Evolutionary conservation across 2,888 invertebrate species (phyloP), one percentile per base, ranked within the genome.

Genomic region (Brachypalpus laphriformis): DNA sequence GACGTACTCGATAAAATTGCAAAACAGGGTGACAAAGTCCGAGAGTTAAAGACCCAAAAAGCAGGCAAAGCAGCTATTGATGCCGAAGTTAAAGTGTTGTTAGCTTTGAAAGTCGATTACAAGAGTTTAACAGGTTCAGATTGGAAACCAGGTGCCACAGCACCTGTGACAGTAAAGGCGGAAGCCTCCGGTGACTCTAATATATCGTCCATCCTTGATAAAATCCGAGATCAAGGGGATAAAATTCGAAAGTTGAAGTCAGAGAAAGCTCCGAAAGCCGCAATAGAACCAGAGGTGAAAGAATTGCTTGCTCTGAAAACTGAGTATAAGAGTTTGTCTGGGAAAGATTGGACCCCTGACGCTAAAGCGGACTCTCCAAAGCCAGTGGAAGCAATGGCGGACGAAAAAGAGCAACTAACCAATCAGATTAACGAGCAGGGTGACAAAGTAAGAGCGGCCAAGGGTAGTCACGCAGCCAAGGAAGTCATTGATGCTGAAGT

Each of bases 101-200:
- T 97, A 14, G 92, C 92, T 22, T 91, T 97, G 2, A 98, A 98
- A 91, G 93, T 93, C 0, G 94, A 96, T 75, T 98, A 95, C 92
- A 98, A 97, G 90, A 91, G 93, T n/a, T 89, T 93, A 11, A 95
- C 95, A 7, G 96, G 95, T 0, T 89, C 92, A 88, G 92, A 93
- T 86, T 92, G 93, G 93, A 93, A 93, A 88, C 93, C 93, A 87
- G 93, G 92, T 87, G 92, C 89, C 70, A 89, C 89, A 85, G 88
- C 89, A 8, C 74, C 85, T 22, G 1, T 81, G 7, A 20, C 57
- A 8, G 22, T 70, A 14, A 31, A 66, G n/a, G 22, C 83, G n/a
- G 20, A 76, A 2, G 51, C 87, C 9, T 61, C 86, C 0, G 77
- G 74, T 6, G 82, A 54, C 51, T 45, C 66, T 2, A 89, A 88